A percentile compares a stretch with the other conserved stretches of the same genome.
Conservation (phyloP, 2,888 invertebrate genomes). For the Aelia acuminata region DNA sequence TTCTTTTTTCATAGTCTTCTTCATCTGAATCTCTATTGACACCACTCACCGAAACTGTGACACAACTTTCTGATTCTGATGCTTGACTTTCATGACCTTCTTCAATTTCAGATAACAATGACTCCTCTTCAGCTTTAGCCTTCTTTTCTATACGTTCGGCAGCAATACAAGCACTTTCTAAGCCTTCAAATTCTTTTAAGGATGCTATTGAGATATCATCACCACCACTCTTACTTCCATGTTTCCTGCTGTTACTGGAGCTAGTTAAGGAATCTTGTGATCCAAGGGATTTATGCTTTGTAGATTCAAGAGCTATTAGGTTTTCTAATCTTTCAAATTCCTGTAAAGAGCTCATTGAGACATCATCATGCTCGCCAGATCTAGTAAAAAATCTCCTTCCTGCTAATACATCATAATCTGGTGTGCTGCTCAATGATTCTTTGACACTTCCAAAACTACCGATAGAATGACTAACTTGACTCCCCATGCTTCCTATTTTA, state of each 20-base stretch:
- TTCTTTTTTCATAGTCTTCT: conserved; percentile 76
- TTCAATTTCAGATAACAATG: conserved; percentile 75
- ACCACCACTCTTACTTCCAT: conserved; percentile 75
- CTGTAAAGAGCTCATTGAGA: conserved; percentile 92
- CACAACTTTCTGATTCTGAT: conserved; percentile 74
- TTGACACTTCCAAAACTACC: conserved; percentile 84
- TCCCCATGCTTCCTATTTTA: conserved; percentile 82
- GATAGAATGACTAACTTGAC: conserved; percentile 81
- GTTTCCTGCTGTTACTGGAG: conserved; percentile 69
- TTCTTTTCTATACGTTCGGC: conserved; percentile 86
- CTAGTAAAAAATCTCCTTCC: conserved; percentile 87
- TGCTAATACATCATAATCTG: conserved; percentile 89
- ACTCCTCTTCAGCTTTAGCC: conserved; percentile 90
- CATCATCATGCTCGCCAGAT: conserved; percentile 90
- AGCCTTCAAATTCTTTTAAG: conserved; percentile 91
- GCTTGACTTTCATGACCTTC: conserved; percentile 75
- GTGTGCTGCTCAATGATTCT: conserved; percentile 91
- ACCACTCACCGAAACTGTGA: conserved; percentile 75
- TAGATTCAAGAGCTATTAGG: conserved; percentile 84
- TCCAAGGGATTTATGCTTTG: conserved; percentile 74
- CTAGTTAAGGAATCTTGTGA: conserved; percentile 89
- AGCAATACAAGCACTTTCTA: conserved; percentile 90
- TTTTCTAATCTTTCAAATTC: conserved; percentile 94
- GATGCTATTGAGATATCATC: conserved; percentile 91
- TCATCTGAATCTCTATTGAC: conserved; percentile 76